A percentile compares a stretch with the other conserved stretches of the same genome.
Conservation (phyloP, 2,888 invertebrate genomes). For the Scelioninae gen. 1 region DNA sequence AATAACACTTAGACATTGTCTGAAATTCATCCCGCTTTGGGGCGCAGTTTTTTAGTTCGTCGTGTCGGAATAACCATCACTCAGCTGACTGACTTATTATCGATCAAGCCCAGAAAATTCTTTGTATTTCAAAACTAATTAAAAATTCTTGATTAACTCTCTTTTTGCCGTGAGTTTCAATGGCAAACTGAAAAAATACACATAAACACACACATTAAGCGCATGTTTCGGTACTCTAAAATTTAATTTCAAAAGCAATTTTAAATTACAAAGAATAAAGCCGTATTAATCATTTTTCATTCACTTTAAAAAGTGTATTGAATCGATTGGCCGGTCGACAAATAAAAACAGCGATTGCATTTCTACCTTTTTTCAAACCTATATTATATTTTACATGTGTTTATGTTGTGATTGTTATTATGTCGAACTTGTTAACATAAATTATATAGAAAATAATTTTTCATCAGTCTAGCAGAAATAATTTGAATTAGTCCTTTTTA, state of each 20-base stretch:
- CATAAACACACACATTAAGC: constrained; percentile 3
- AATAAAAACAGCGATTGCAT: neutral
- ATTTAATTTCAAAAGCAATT: constrained; percentile 53
- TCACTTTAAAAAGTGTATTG: constrained; percentile 31
- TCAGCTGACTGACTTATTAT: constrained; percentile 21
- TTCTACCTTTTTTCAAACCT: neutral
- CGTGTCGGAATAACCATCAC: neutral
- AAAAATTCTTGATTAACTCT: constrained; percentile 42
- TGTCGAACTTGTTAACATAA: no score
- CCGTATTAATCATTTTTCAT: constrained; percentile 39
- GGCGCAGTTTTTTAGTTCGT: neutral
- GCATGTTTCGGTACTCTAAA: neutral
- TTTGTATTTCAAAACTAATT: constrained; percentile 38
- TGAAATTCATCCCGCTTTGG: constrained; percentile 12
- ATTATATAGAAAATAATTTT: no score
- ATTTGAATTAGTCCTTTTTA: no score
- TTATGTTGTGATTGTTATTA: no score
- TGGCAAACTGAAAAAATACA: constrained; percentile 12
- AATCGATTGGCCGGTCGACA: constrained; percentile 12
- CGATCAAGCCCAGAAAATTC: constrained; percentile 20
- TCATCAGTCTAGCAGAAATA: no score
- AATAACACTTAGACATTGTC: constrained; percentile 1
- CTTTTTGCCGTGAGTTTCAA: constrained; percentile 15
- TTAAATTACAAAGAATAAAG: constrained; percentile 41
- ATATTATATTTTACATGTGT: no score